Base-by-base conservation (phyloP, 2,797 vertebrate species). In the Epinephelus malabaricus region DNA sequence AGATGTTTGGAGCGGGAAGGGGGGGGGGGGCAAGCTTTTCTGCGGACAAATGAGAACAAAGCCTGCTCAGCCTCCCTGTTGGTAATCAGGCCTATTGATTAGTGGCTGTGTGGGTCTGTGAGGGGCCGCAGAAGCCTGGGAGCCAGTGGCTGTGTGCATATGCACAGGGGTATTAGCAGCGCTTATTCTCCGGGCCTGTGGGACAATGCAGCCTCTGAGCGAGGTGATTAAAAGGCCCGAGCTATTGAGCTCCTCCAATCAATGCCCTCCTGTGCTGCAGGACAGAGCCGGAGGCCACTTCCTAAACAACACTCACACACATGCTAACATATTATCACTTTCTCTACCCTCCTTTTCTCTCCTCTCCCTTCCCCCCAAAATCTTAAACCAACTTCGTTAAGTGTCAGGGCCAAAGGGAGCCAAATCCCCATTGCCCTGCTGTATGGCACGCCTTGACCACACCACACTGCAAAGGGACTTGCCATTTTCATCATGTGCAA, bases 81-180 rank as follows among this genome's bases (percentile, higher is more conserved):
- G 82, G 87, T 93, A 95, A 95, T 96, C 95, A 95, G 88, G 78
- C 49, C 66, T 95, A 96, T 96, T 95, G 95, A 95, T 94, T 87
- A 88, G 91, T 69, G 84, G 73, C 79, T 79, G 84, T 87, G 89
- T 85, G 88, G 76, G 89, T 84, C 89, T 89, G 86, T 51, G 79
- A 85, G 87, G 83, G 72, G 73, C 87, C 75, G 83, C 76, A 80
- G 89, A 60, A 46, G 69, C 76, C 82, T 74, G 83, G 82, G 86
- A 89, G 92, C 85, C 83, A 9, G 89, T 80, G 81, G 88, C 74
- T 82, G 88, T 86, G 89, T 88, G 90, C 92, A 93, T 95, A 94
- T 94, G 92, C 93, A 92, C 90, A 38, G 83, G 91, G 86, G 92
- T 91, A 92, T 95, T 94, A 92, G 81, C 68, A 53, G 79, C 82